These are phyloP conservation scores for Odontocolon sp. DNA, from an alignment of 2,888 invertebrate species.

Conservation along the genomic window DNA sequence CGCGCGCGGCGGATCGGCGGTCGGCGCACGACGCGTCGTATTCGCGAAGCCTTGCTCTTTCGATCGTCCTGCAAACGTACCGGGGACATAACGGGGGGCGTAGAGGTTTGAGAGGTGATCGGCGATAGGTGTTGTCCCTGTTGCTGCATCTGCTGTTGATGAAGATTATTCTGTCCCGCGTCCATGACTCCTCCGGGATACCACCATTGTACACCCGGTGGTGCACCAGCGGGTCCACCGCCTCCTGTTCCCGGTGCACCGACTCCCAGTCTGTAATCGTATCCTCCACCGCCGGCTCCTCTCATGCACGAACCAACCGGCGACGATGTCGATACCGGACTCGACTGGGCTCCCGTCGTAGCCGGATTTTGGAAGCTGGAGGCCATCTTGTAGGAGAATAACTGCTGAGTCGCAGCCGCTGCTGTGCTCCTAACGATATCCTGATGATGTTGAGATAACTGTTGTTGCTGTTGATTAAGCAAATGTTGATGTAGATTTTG, in stretches of 20 bases:
- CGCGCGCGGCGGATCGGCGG: no score
- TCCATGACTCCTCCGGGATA: conserved; percentile 87
- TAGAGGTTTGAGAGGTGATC: conserved; percentile 78
- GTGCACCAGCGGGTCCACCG: conserved; percentile 78
- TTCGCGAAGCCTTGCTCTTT: conserved; percentile 45
- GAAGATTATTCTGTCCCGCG: conserved; percentile 83
- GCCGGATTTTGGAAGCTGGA: conserved; percentile 89
- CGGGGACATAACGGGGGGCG: conserved; percentile 79
- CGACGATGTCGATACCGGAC: conserved; percentile 84
- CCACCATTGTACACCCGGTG: conserved; percentile 87
- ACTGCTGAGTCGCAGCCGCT: conserved; percentile 86
- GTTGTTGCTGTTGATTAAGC: conserved; percentile 74
- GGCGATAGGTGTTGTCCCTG: conserved; percentile 81
- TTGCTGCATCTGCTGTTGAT: conserved; percentile 83
- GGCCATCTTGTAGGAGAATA: conserved; percentile 93
- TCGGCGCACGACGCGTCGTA: conserved; percentile 35
- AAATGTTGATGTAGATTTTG: conserved; percentile 80
- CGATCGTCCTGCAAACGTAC: conserved; percentile 72
- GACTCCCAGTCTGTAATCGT: conserved; percentile 86
- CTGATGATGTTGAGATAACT: conserved; percentile 79
- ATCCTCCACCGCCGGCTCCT: conserved; percentile 80
- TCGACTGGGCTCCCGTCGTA: conserved; percentile 86
- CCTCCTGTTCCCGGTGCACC: conserved; percentile 82
- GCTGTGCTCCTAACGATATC: conserved; percentile 84
- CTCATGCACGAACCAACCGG: conserved; percentile 82